Conservation (phyloP, 2,113 vertebrate genomes). For the Neolamprologus caudopunctatus region DNA sequence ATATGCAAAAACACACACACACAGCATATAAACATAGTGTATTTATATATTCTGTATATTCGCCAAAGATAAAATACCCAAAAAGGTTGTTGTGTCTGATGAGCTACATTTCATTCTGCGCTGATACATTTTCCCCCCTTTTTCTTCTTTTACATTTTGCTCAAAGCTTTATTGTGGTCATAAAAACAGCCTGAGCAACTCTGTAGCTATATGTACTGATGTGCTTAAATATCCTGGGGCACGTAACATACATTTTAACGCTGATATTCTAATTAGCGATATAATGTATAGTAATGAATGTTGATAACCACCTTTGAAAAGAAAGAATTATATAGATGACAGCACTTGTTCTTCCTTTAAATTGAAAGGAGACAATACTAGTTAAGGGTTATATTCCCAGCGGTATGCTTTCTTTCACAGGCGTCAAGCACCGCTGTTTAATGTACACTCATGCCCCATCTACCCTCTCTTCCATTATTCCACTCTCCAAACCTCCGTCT, state of each 20-base stretch:
- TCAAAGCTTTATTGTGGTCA: background rate
- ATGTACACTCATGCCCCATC: constrained; percentile 99
- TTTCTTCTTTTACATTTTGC: background rate
- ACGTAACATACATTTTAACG: background rate
- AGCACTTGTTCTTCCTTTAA: constrained; percentile 85
- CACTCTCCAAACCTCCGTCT: constrained; percentile 90
- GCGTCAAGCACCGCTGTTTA: constrained; percentile 93
- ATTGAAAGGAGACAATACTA: constrained; percentile 96
- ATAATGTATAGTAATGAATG: background rate
- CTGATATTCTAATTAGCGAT: background rate
- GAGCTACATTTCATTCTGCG: background rate
- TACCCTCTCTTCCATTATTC: constrained; percentile 92
- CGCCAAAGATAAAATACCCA: background rate
- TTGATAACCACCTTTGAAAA: constrained; percentile 9
- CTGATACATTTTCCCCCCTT: accelerated
- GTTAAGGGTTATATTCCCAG: constrained; percentile 96
- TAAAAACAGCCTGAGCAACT: background rate
- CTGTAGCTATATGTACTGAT: background rate
- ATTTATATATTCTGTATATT: background rate
- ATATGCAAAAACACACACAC: background rate
- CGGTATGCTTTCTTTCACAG: constrained; percentile 84
- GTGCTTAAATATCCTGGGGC: background rate
- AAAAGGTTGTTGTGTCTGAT: background rate
- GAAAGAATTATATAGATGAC: constrained; percentile 79
- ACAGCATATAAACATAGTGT: background rate